Evolutionary conservation across 2,113 vertebrate genomes (phyloP).

Genomic region (Theristicus caerulescens): DNA sequence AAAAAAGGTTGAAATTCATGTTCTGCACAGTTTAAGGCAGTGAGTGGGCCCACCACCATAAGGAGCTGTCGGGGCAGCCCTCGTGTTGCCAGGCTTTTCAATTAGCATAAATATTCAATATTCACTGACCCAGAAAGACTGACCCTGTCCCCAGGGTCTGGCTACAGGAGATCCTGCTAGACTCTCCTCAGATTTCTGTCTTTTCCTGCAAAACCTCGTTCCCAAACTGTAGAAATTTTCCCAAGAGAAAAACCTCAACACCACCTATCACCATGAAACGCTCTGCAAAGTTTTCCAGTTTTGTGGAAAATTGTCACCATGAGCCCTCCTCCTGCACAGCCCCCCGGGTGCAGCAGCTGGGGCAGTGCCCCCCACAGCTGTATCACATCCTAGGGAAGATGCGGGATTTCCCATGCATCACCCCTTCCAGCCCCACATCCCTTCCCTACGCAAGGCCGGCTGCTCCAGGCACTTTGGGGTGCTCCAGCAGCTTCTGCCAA

Average conservation of each 20-base stretch:
- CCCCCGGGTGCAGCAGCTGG: background rate
- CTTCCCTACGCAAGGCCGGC: fast-evolving
- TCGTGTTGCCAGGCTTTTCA: background rate
- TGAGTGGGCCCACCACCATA: background rate
- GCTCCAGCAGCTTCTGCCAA: background rate
- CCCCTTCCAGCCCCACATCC: background rate
- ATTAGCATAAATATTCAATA: background rate
- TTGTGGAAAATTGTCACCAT: background rate
- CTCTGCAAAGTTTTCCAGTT: background rate
- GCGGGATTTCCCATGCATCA: fast-evolving
- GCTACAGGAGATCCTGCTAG: background rate
- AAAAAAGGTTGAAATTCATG: background rate
- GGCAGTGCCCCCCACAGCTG: fast-evolving
- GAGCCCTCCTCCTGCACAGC: background rate
- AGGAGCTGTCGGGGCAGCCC: background rate
- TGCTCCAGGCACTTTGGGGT: background rate
- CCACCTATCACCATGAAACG: background rate
- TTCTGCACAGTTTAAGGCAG: background rate
- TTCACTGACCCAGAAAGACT: background rate
- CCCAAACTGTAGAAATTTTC: background rate
- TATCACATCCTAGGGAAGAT: background rate
- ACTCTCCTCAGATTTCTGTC: background rate
- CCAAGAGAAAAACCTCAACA: background rate
- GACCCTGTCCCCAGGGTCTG: background rate
- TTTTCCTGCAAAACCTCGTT: background rate